Conservation (phyloP, 2,888 invertebrate species). For the Erebia ligea region DNA sequence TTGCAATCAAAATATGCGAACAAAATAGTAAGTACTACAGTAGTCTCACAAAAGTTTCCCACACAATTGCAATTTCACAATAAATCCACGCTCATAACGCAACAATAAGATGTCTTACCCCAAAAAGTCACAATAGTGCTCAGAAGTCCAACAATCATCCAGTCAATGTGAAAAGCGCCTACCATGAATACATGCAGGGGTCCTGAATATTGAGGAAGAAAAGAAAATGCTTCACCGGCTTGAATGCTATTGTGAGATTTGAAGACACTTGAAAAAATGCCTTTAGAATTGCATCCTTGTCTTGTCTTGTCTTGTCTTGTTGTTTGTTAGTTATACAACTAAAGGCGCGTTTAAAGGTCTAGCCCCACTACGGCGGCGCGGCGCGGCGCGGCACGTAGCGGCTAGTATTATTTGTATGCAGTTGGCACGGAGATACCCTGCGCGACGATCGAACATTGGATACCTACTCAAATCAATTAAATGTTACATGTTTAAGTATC, state of each 20-base stretch:
- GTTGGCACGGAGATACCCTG: no score
- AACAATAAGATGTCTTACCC: conserved; percentile 10
- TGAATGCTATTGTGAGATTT: conserved; percentile 24
- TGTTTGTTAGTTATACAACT: neutral
- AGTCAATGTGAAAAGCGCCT: conserved; percentile 27
- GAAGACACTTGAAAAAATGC: conserved; percentile 26
- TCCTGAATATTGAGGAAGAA: conserved; percentile 31
- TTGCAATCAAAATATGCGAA: neutral
- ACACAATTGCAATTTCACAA: neutral
- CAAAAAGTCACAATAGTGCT: conserved; percentile 9
- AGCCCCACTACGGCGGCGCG: no score
- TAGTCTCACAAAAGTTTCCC: neutral
- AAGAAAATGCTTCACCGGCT: conserved; percentile 22
- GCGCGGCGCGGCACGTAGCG: no score
- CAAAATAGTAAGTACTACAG: neutral
- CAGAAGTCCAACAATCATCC: conserved; percentile 14
- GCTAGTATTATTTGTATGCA: no score
- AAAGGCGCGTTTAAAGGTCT: neutral
- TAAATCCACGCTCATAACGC: neutral
- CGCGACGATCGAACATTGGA: no score
- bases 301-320: neutral
- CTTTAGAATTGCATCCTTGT: conserved; percentile 4
- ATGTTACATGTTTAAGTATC: no score
- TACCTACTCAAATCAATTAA: no score
- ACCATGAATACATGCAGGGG: conserved; percentile 31